A percentile compares a stretch with the other conserved stretches of the same genome.
Evolutionary conservation across 2,113 vertebrate species (phyloP).

Genomic region (Ictidomys tridecemlineatus): DNA sequence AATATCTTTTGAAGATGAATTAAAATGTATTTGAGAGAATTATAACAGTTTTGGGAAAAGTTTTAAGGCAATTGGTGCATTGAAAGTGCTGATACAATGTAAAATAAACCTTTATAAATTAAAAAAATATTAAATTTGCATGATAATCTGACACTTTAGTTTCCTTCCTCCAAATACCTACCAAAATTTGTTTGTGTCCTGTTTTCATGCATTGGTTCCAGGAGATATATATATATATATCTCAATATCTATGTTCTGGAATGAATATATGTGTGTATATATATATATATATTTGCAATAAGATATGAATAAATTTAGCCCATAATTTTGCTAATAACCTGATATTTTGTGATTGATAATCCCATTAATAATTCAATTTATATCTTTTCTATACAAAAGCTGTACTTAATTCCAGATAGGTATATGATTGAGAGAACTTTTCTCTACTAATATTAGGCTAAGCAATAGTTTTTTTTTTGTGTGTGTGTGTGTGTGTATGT

Average conservation of each 20-base stretch:
- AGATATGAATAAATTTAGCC: background rate
- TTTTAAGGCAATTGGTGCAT: slow-evolving; percentile 41
- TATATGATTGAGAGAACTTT: background rate
- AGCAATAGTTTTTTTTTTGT: background rate
- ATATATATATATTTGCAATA: background rate
- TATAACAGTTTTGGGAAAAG: background rate
- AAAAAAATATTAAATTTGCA: background rate
- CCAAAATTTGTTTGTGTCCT: slow-evolving; percentile 6
- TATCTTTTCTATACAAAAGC: background rate
- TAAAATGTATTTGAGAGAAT: slow-evolving; percentile 55
- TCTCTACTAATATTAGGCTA: background rate
- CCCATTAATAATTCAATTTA: background rate
- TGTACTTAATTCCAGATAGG: background rate
- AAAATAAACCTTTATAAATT: background rate
- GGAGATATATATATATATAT: background rate
- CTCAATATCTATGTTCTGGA: background rate
- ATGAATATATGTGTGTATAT: background rate
- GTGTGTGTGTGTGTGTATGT: background rate
- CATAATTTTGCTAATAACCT: background rate
- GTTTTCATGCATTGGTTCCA: background rate
- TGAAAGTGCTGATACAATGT: background rate
- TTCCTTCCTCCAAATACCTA: background rate
- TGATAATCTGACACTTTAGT: background rate
- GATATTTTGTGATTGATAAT: background rate
- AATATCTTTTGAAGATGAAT: slow-evolving; percentile 70